Evolutionary conservation across 2,888 invertebrate genomes (phyloP).

Genomic region (Eucera pruinosa): DNA sequence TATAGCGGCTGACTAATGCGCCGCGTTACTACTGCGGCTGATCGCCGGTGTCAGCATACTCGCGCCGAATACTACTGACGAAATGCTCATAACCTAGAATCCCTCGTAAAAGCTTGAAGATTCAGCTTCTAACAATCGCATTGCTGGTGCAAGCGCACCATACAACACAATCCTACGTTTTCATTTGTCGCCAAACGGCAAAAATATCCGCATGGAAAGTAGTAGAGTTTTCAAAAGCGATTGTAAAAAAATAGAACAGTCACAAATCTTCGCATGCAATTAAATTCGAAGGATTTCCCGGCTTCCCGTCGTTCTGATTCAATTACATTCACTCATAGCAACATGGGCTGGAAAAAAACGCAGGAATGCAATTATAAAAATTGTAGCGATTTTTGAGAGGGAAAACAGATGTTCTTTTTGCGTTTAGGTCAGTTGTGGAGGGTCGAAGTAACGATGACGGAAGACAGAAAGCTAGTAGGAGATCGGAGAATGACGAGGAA

Average conservation of each 20-base stretch:
- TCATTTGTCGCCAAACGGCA: too few relatives aligned
- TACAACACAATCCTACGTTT: not conserved
- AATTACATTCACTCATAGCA: too few relatives aligned
- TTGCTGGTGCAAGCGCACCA: constrained; percentile 22
- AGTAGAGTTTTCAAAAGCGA: too few relatives aligned
- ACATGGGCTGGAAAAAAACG: not conserved
- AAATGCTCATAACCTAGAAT: constrained; percentile 41
- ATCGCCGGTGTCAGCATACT: constrained; percentile 40
- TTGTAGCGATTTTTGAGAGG: too few relatives aligned
- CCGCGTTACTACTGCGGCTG: constrained; percentile 21
- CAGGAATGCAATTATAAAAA: constrained; percentile 1
- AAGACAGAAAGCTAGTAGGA: constrained; percentile 57
- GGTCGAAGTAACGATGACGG: constrained; percentile 9
- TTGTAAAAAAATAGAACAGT: too few relatives aligned
- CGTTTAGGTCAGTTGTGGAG: not conserved
- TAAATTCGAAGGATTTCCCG: constrained; percentile 15
- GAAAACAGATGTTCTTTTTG: too few relatives aligned
- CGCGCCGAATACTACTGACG: constrained; percentile 23
- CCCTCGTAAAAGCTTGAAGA: constrained; percentile 29
- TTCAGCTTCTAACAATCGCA: constrained; percentile 25
- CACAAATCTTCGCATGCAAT: not conserved
- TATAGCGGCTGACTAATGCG: constrained; percentile 21
- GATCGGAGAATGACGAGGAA: constrained; percentile 76
- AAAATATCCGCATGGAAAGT: too few relatives aligned
- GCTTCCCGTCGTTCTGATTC: constrained; percentile 12